Evolutionary conservation across 2,888 invertebrate species (phyloP).

Genomic region (Seira musarum): DNA sequence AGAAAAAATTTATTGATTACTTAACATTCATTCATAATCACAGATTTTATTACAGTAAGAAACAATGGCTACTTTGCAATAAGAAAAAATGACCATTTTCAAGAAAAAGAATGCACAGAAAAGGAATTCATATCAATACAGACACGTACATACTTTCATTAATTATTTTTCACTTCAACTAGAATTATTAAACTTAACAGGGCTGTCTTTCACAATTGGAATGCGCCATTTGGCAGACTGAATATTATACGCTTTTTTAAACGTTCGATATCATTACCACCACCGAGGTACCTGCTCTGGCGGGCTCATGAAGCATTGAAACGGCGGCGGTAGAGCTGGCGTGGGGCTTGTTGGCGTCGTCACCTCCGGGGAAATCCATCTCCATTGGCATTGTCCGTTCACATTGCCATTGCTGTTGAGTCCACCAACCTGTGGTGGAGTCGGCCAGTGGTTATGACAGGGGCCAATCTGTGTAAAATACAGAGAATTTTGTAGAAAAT

Average conservation of each 20-base stretch:
- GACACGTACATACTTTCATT: not conserved
- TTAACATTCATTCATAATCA: constrained; percentile 15
- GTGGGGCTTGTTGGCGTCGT: constrained; percentile 16
- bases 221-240: constrained; percentile 15
- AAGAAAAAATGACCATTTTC: too few species aligned
- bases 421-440: constrained; percentile 44
- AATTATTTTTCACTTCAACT: constrained; percentile 14
- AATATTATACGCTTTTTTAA: not conserved
- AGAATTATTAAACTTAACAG: constrained; percentile 4
- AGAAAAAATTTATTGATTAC: constrained; percentile 11
- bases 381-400: constrained; percentile 60
- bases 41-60: constrained; percentile 15
- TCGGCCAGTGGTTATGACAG: constrained; percentile 57
- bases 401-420: constrained; percentile 52
- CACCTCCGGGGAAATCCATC: constrained; percentile 55
- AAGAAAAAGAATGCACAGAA: constrained; percentile 8
- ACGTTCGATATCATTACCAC: not conserved
- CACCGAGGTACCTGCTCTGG: constrained; percentile 13
- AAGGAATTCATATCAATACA: not conserved
- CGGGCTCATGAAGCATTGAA: constrained; percentile 24
- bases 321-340: constrained; percentile 17
- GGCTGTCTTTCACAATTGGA: constrained; percentile 15
- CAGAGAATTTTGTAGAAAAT: not conserved
- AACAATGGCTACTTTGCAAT: constrained; percentile 9
- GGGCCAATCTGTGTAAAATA: constrained; percentile 47